These are phyloP conservation scores for Asteroscopus sphinx DNA, from an alignment of 2,888 invertebrate species.

Conservation along the genomic window DNA sequence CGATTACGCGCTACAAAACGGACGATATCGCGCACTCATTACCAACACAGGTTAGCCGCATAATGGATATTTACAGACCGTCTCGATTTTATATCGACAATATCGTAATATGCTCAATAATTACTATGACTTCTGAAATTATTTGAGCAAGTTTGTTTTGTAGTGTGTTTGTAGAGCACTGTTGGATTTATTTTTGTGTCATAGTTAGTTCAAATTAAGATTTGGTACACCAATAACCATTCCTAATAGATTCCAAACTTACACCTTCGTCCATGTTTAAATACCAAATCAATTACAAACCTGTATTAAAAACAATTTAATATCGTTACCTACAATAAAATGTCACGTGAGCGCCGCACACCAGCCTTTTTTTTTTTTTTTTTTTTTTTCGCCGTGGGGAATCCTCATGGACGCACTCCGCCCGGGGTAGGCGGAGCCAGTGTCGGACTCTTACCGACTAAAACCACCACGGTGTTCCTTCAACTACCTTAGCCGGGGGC, in stretches of 20 bases:
- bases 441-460: too few relatives aligned
- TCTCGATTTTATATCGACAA: slow-evolving; percentile 44
- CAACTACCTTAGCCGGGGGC: too few relatives aligned
- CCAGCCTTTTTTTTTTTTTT: too few relatives aligned
- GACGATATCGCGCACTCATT: slow-evolving; percentile 81
- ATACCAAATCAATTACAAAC: slow-evolving; percentile 46
- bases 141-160: neutral
- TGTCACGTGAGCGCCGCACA: slow-evolving; percentile 73
- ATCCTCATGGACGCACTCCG: too few relatives aligned
- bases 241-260: slow-evolving; percentile 14
- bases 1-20: slow-evolving; percentile 88
- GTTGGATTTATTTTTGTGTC: neutral
- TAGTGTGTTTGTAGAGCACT: neutral
- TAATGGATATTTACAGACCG: slow-evolving; percentile 73
- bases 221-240: too few relatives aligned
- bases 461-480: too few relatives aligned
- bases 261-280: slow-evolving; percentile 25
- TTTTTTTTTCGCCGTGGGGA: too few relatives aligned
- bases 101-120: slow-evolving; percentile 26
- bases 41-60: slow-evolving; percentile 74
- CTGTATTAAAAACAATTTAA: slow-evolving; percentile 69
- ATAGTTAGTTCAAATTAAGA: slow-evolving; percentile 16
- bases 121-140: slow-evolving; percentile 9
- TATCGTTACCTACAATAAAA: slow-evolving; percentile 78
- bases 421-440: too few relatives aligned